Percentiles rank a stretch among this genome's conserved stretches.
phyloP scores from a whole-genome alignment of 2,113 vertebrate genomes.

The Lampris incognitus region DNA sequence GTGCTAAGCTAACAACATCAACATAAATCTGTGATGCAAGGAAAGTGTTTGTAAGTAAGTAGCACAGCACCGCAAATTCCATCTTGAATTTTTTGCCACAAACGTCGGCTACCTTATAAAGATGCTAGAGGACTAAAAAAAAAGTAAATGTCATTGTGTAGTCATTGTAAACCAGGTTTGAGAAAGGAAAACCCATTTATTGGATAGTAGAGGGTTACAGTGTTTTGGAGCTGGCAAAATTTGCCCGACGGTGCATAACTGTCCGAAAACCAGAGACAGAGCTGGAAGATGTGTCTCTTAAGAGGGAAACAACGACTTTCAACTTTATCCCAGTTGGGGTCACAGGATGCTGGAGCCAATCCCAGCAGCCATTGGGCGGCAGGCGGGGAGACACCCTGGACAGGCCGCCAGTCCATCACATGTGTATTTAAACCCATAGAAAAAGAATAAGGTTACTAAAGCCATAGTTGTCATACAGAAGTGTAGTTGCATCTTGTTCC shows the following conservation, averaged over 20 bases:
- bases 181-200: slow-evolving; percentile 13
- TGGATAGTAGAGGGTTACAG: not conserved
- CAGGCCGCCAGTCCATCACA: no score
- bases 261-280: slow-evolving; percentile 31
- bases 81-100: slow-evolving; percentile 27
- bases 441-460: no score
- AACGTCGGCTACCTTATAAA: slow-evolving; percentile 27
- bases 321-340: no score
- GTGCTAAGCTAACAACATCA: no score
- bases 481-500: no score
- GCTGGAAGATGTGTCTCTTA: not conserved
- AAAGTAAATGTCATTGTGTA: slow-evolving; percentile 19
- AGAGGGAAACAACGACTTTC: not conserved
- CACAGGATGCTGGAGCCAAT: no score
- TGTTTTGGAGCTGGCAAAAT: not conserved
- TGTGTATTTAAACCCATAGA: no score
- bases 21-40: no score
- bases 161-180: slow-evolving; percentile 19
- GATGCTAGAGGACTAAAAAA: slow-evolving; percentile 34
- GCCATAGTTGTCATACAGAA: no score
- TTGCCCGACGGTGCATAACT: slow-evolving; percentile 33
- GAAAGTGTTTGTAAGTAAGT: no score
- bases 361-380: no score
- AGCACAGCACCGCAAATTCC: slow-evolving; percentile 16
- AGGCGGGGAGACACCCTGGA: no score